phyloP scores from a whole-genome alignment of 2,888 invertebrate species.

The Chesias legatella region DNA sequence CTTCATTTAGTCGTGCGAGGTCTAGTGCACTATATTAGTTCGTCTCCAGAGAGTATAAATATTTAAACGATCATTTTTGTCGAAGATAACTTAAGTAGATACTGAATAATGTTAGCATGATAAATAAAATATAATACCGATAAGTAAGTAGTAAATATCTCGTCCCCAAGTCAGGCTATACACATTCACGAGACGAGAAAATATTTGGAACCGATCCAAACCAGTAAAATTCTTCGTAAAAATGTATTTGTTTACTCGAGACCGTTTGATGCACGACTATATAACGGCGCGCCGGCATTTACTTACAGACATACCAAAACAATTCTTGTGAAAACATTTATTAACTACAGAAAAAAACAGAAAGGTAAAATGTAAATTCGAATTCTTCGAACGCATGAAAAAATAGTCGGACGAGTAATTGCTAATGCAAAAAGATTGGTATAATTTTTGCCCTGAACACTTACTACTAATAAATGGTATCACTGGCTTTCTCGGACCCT shows the following conservation, averaged over 20 bases:
- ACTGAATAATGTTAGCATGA: too few relatives aligned
- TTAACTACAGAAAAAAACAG: constrained; percentile 1
- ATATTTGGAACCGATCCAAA: constrained; percentile 24
- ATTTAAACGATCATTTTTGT: too few relatives aligned
- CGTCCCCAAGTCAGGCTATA: constrained; percentile 10
- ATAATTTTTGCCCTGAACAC: too few relatives aligned
- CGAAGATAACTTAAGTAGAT: too few relatives aligned
- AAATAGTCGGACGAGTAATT: too few relatives aligned
- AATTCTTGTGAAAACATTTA: constrained; percentile 1
- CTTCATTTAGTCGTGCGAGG: too few relatives aligned
- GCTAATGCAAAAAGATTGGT: too few relatives aligned
- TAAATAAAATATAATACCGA: background rate
- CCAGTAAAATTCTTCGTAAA: constrained; percentile 24
- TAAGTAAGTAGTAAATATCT: constrained; percentile 1
- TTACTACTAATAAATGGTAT: too few relatives aligned
- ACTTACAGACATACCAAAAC: constrained; percentile 7
- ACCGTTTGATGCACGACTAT: constrained; percentile 20
- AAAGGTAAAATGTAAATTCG: background rate
- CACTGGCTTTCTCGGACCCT: too few relatives aligned
- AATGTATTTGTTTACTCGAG: constrained; percentile 24
- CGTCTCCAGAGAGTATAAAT: too few relatives aligned
- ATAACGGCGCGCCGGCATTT: constrained; percentile 11
- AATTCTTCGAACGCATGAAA: too few relatives aligned
- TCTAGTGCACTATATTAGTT: too few relatives aligned
- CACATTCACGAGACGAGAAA: constrained; percentile 20